Evolutionary conservation across 2,888 invertebrate species (phyloP).

Genomic region (Azorinus chamasolen): DNA sequence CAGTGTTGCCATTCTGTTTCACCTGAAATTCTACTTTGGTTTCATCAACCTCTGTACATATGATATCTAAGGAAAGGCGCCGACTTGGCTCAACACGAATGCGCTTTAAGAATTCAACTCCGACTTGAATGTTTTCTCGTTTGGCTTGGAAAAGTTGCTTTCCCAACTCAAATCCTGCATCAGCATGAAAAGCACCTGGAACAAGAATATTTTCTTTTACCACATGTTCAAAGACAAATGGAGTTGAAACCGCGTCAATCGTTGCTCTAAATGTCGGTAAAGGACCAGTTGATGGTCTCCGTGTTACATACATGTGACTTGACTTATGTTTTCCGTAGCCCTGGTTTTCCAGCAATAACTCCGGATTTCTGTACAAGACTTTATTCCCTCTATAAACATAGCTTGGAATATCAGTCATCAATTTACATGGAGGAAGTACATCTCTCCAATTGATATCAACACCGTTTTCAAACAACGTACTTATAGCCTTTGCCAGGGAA

Average conservation of each 20-base stretch:
- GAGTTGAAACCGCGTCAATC: slow-evolving; percentile 21
- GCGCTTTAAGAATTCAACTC: slow-evolving; percentile 10
- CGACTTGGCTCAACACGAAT: background rate
- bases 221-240: slow-evolving; percentile 47
- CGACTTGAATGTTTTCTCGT: background rate
- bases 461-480: slow-evolving; percentile 6
- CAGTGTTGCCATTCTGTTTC: background rate
- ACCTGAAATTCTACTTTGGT: background rate
- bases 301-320: no score
- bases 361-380: no score
- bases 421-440: background rate
- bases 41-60: no score
- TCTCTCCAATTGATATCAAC: background rate
- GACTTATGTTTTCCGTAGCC: no score
- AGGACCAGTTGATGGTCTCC: no score
- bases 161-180: slow-evolving; percentile 67
- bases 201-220: slow-evolving; percentile 26
- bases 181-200: slow-evolving; percentile 61
- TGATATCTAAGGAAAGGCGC: no score
- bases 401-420: no score
- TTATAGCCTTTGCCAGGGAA: slow-evolving; percentile 8
- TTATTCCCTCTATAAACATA: no score
- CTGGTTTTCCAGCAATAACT: no score
- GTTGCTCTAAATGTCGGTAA: background rate
- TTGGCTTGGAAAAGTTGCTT: background rate